Evolutionary conservation across 2,113 vertebrate genomes (phyloP).

Genomic region (Sceloporus undulatus): DNA sequence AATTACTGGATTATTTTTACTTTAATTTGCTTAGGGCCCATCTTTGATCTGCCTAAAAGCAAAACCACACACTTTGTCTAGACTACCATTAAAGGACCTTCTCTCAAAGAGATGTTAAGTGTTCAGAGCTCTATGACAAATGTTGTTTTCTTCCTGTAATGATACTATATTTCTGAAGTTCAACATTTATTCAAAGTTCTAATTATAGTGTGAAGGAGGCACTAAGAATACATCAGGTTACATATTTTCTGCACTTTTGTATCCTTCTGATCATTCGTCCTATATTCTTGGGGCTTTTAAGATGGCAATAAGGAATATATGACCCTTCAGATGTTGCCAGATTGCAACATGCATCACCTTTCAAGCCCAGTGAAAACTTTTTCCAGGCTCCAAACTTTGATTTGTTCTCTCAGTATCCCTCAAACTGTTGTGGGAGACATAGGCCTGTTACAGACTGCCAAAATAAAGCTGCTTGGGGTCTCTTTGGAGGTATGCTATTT

Average conservation of each 20-base stretch:
- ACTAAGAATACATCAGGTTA: slow-evolving; percentile 29
- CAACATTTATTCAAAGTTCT: slow-evolving; percentile 42
- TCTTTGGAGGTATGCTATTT: no score
- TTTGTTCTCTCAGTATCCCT: no score
- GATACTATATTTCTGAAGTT: slow-evolving; percentile 51
- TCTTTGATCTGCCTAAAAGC: slow-evolving; percentile 35
- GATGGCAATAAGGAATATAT: no score
- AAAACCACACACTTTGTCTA: slow-evolving; percentile 28
- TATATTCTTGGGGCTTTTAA: background rate
- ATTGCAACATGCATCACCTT: no score
- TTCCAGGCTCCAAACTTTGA: no score
- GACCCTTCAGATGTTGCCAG: no score
- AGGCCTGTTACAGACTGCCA: no score
- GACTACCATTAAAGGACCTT: slow-evolving; percentile 36
- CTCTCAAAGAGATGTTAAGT: slow-evolving; percentile 32
- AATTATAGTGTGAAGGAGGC: slow-evolving; percentile 9
- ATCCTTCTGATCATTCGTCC: no score
- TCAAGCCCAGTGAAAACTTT: no score
- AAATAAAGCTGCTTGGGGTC: no score
- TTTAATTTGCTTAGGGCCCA: slow-evolving; percentile 25
- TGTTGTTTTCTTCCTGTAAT: slow-evolving; percentile 45
- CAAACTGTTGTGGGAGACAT: no score
- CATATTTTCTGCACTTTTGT: slow-evolving; percentile 27
- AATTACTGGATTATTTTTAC: slow-evolving; percentile 44
- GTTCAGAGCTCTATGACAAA: slow-evolving; percentile 54